Conservation (phyloP, 2,797 vertebrate species). For the Acanthornis magna region DNA sequence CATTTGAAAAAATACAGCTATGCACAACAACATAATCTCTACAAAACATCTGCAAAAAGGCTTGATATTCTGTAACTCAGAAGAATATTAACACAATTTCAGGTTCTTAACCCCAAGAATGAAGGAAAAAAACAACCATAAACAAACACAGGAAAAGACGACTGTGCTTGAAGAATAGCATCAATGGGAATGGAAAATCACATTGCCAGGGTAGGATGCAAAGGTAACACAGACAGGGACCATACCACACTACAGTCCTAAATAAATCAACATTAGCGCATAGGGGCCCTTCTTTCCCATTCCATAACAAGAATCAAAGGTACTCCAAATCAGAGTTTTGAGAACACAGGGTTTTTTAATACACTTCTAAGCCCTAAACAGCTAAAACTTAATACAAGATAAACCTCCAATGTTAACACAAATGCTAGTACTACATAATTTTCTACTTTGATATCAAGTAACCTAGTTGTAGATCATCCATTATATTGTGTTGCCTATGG, state of each 20-base stretch:
- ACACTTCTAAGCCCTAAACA: not conserved
- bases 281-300: not conserved
- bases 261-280: not conserved
- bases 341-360: not conserved
- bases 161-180: not conserved
- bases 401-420: not conserved
- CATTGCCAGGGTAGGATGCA: not conserved
- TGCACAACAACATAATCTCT: not conserved
- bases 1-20: not conserved
- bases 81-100: not conserved
- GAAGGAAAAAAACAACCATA: not conserved
- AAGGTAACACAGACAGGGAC: not conserved
- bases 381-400: not conserved
- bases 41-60: not conserved
- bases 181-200: not conserved
- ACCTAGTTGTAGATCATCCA: not conserved
- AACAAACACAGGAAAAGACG: not conserved
- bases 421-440: not conserved
- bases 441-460: not conserved
- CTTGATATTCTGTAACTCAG: not conserved
- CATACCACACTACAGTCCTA: not conserved
- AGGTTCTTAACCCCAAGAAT: not conserved
- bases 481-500: not conserved
- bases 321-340: not conserved
- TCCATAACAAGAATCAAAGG: not conserved